Base-by-base conservation (phyloP, 2,113 vertebrate species). In the Cyanistes caeruleus region DNA sequence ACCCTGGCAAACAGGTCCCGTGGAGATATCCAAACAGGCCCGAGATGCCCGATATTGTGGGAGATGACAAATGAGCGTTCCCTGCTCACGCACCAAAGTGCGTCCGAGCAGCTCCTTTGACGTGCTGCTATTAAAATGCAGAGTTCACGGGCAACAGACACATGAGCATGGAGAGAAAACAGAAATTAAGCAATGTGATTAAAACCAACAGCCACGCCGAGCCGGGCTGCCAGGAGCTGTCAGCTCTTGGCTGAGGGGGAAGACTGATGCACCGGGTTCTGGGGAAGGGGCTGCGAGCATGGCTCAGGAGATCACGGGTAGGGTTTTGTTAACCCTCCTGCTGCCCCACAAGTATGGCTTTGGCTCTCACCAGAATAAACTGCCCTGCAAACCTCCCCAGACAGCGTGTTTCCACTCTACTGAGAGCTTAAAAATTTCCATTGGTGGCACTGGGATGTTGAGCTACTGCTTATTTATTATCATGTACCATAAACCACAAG, bases 1-100 rank as follows among this genome's bases (percentile, higher is more conserved):
- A 94, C 60, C 72, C 96, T 87, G 74, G 89, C 93, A 83, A 97
- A 94, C 97, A 97, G 96, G 96, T 97, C 96, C 95, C 7, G 94
- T 90, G 95, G 97, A 95, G 97, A 96, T 87, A 24, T 20, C 59
- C 94, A 95, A 93, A 93, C 70, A 95, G 85, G 62, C 33, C 35
- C 15, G 82, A 27, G 84, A 11, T 91, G 92, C 44, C 30, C 0
- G 5, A 85, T 53, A 43, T 58, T 84, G 83, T 49, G 83, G 76
- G 55, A 78, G 62, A 37, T 84, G 96, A 96, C 90, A 96, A 94
- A 97, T 3, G 73, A 89, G 88, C 24, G 2, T 75, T 37, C 85
- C 60, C 77, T 64, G 60, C 64, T 89, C 80, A 2, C 5, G 27
- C 83, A 6, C 70, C 55, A 28, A 39, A 77, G 74, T 2, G 70